Evolutionary conservation across 2,797 vertebrate species (phyloP), one percentile per base, ranked within the genome.

Genomic region (Tachyglossus aculeatus): DNA sequence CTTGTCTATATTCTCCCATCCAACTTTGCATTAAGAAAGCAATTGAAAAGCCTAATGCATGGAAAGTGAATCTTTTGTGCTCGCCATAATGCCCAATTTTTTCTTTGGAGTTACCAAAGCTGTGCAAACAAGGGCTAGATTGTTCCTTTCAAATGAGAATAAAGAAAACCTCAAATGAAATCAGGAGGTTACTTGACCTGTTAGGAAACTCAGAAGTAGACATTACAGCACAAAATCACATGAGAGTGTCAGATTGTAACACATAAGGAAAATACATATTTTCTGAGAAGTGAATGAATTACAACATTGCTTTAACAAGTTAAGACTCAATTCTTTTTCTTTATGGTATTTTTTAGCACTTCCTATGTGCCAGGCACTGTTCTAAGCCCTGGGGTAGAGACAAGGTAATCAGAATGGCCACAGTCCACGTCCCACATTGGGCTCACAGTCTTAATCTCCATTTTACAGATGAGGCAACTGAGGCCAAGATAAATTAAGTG

Each of bases 141-240:
- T 93, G 91, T 91, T 80, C 89, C 84, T 92, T 91, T 92, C 85
- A 88, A 78, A 69, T 59, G 80, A 87, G 80, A 84, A 92, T 80
- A 93, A 91, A 87, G 84, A 91, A 89, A 93, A 90, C 86, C 87
- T 85, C 88, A 90, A 92, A 92, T 88, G 90, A 91, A 92, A 92
- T 90, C 84, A 88, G 89, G 89, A 89, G 88, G 89, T 92, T 92
- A 75, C 85, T 83, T 88, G 90, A 88, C 88, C 85, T 84, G 88
- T 70, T 79, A 80, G 86, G 71, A 92, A 88, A 84, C 69, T 58
- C 37, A 6, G 84, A 88, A 84, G 81, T 85, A 83, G 84, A 88
- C 69, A 80, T 66, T 71, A 67, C 81, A 74, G 83, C 37, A 8
- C 82, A 56, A 58, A 81, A 74, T 31, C 71, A 71, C 39, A 13